Conservation (phyloP, 2,888 invertebrate genomes). For the Cepaea hortensis region DNA sequence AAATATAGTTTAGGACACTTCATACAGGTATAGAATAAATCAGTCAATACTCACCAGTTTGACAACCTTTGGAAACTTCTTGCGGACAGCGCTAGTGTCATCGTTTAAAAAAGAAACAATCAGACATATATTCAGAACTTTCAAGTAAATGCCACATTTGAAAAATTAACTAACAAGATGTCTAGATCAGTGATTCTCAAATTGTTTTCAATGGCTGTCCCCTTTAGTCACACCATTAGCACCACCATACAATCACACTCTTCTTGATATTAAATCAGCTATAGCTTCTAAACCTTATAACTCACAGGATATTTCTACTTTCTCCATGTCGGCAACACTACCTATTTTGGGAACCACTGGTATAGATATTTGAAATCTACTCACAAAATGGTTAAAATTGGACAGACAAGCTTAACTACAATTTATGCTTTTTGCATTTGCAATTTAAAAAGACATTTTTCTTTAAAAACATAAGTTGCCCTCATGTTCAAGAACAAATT, state of each 20-base stretch:
- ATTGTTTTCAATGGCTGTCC: no score
- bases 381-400: background rate
- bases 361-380: background rate
- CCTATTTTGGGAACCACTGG: no score
- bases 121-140: background rate
- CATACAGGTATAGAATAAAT: background rate
- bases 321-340: background rate
- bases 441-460: background rate
- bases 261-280: no score
- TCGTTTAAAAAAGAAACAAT: background rate
- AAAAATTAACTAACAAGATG: no score
- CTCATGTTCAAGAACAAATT: background rate
- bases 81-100: conserved; percentile 90
- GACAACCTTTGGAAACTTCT: conserved; percentile 89
- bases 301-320: background rate
- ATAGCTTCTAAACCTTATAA: no score
- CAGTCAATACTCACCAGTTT: conserved; percentile 85
- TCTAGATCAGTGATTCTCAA: no score
- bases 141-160: no score
- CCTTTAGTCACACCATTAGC: no score
- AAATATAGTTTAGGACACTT: background rate
- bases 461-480: background rate
- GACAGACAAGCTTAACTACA: background rate
- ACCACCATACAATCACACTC: no score
- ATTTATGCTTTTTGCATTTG: conserved; percentile 15